Base-by-base conservation (phyloP, 2,888 invertebrate species). In the Lordiphosa fenestrarum region DNA sequence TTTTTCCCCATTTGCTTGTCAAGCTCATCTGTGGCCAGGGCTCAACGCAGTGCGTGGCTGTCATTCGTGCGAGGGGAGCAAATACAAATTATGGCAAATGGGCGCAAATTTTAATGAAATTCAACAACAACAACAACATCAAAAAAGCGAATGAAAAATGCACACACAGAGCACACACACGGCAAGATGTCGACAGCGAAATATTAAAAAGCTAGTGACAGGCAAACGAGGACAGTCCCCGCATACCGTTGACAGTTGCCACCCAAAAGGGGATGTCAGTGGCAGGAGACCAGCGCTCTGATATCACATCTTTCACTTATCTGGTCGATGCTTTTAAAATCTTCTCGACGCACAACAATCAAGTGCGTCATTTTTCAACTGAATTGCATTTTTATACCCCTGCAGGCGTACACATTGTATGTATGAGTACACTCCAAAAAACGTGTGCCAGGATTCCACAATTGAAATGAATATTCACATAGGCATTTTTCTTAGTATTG, bases 11-110 rank as follows among this genome's bases (percentile, higher is more conserved):
- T 84, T 65, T 72, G 64, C 72, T 81, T 82, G 84, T 84, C 84
- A 84, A 48, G 58, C 81, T 82, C 84, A 82, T 82, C 81, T 82
- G 84, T 69, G 78, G 72, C 71, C 58, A 64, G 47, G 56, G 39
- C 40, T 51, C 46, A 47, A 50, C 23, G 40, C 13, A 48, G 54
- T 57, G 40, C 48, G 33, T 49, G 19, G 60, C 62, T 77, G 82
- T 65, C 82, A 69, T 69, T 75, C 62, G 67, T 66, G 60, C 72
- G 73, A 73, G 64, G 67, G 48, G 52, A 44, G 46, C 66, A 54
- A 54, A 70, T 74, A 83, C 75, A 82, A 81, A 81, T 82, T 82
- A 81, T 84, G 84, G 73, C 82, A 84, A 84, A 82, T 84, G 84
- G 84, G 78, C 60, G 67, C 73, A 84, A 78, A 84, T 78, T 81